Evolutionary conservation across 2,797 vertebrate genomes (phyloP).

Genomic region (Falco columbarius): DNA sequence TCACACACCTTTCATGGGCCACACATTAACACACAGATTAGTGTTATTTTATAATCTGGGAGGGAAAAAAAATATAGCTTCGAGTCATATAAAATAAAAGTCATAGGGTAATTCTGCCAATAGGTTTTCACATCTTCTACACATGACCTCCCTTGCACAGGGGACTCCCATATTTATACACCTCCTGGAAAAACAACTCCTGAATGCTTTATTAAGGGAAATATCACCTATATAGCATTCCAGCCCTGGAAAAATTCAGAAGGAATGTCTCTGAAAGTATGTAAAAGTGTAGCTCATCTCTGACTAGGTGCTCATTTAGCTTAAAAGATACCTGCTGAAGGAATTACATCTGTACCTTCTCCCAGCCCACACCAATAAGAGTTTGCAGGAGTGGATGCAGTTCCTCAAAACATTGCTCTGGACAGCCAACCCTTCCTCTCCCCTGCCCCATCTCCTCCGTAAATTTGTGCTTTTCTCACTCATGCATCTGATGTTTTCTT

Average conservation of each 20-base stretch:
- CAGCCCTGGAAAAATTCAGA: background rate
- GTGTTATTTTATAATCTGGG: conserved; percentile 11
- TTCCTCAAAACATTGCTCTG: background rate
- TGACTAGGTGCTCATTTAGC: background rate
- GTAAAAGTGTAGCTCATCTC: background rate
- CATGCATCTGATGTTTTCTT: background rate
- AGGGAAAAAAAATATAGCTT: background rate
- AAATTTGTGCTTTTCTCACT: background rate
- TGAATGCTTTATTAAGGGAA: conserved; percentile 1
- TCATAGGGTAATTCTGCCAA: background rate
- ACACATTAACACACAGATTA: conserved; percentile 23
- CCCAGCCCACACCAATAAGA: background rate
- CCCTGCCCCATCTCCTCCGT: rapidly evolving
- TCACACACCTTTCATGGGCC: conserved; percentile 4
- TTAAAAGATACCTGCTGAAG: background rate
- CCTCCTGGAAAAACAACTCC: background rate
- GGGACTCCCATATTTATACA: background rate
- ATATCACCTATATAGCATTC: background rate
- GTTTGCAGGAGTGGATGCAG: background rate
- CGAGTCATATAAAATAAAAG: conserved; percentile 3
- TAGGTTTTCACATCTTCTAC: background rate
- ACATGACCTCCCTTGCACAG: background rate
- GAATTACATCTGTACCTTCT: background rate
- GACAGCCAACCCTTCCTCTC: background rate
- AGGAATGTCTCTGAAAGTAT: background rate